Evolutionary conservation across 2,888 invertebrate genomes (phyloP), one percentile per base, ranked within the genome.

Genomic region (Taenaris catops): DNA sequence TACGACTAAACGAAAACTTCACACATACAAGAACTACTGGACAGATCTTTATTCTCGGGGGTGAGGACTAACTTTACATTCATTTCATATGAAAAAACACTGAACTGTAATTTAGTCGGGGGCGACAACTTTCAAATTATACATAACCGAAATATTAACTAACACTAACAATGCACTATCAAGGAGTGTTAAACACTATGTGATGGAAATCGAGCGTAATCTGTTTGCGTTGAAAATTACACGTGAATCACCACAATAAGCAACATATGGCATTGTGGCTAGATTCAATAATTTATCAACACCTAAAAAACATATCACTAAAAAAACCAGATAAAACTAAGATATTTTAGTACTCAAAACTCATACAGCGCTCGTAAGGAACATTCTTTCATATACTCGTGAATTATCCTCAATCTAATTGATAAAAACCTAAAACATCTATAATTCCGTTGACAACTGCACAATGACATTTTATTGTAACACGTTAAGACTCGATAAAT

Each of bases 401-500:
- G n/a, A n/a, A n/a, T n/a, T n/a, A 16, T 29, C 29, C 8, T 29
- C 21, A 21, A 17, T 17, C 23, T 32, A 23, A 17, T 10, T 8
- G 14, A 10, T 32, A 10, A 32, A 14, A 32, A 23, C 23, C 10
- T 17, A 24, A 10, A 24, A 24, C 20, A 21, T 29, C 12, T 14
- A 14, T 18, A 24, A 24, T 12, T 34, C 21, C 34, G 14, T 26
- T 16, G 21, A 11, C 16, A 23, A 24, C 26, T 36, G 31, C 24
- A 40, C 58, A 63, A 69, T 60, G 60, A 57, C 69, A 59, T 56
- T 58, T 34, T 60, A 60, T 49, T 52, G 58, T 65, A 67, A 68
- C 63, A 60, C 63, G 66, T 54, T 71, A 8, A 69, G 72, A 67
- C 59, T 63, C 62, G 73, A 79, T 76, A 81, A 80, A 83, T 83